Evolutionary conservation across 2,888 invertebrate species (phyloP).

Genomic region (Biston stratarius): DNA sequence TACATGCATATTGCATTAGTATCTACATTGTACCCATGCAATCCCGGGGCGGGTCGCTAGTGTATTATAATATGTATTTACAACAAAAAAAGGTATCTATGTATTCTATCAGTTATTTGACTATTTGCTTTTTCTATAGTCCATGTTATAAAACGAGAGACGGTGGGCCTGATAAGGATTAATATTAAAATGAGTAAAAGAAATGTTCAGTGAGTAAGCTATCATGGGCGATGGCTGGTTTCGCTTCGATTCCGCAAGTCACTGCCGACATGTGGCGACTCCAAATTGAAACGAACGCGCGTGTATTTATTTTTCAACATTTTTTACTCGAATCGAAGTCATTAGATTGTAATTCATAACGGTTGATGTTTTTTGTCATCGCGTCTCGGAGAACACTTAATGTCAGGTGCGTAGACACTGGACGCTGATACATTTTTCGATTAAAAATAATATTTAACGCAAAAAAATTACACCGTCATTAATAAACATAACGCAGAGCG

Average conservation of each 20-base stretch:
- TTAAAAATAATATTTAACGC: constrained; percentile 59
- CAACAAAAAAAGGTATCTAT: no score
- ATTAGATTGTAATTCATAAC: constrained; percentile 82
- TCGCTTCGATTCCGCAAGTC: constrained; percentile 69
- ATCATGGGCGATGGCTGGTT: constrained; percentile 40
- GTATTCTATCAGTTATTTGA: no score
- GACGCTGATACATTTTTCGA: constrained; percentile 55
- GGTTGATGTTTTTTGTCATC: constrained; percentile 70
- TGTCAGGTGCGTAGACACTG: constrained; percentile 66
- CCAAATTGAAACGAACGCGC: constrained; percentile 72
- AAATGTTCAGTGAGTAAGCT: constrained; percentile 45
- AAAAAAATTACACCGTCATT: constrained; percentile 60
- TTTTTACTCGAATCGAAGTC: constrained; percentile 73
- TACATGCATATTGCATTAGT: no score
- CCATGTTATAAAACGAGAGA: constrained; percentile 16
- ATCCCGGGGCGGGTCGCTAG: no score
- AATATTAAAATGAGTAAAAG: constrained; percentile 31
- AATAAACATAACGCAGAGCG: constrained; percentile 44
- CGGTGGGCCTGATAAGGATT: constrained; percentile 17
- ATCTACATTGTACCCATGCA: no score
- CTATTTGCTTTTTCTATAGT: constrained; percentile 14
- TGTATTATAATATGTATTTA: no score
- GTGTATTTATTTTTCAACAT: constrained; percentile 71
- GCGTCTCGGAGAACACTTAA: constrained; percentile 51
- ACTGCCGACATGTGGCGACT: constrained; percentile 80